Percentiles rank a stretch among this genome's conserved stretches.
Conservation (phyloP, 2,888 invertebrate genomes). For the Mantis religiosa region DNA sequence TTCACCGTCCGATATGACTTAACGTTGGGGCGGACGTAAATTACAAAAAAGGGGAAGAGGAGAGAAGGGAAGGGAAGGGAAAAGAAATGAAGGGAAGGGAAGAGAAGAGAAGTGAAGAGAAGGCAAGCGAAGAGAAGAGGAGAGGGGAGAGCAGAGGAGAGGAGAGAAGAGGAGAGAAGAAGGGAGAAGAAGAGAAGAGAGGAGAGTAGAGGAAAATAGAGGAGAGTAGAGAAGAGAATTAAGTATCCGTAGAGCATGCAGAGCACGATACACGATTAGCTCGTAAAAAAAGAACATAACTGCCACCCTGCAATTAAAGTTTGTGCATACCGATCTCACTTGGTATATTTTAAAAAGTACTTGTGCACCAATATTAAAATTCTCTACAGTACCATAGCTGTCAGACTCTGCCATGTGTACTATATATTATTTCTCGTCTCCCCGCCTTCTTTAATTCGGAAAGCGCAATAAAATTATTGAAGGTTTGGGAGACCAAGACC, state of each 20-base stretch:
- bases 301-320: neutral
- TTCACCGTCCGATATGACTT: no score
- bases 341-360: neutral
- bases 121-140: neutral
- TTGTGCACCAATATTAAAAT: neutral
- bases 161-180: neutral
- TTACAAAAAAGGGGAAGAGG: no score
- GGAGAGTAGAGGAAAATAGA: no score
- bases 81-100: neutral
- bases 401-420: neutral
- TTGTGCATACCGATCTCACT: neutral
- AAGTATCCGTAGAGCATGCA: neutral
- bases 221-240: neutral
- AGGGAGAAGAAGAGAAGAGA: neutral
- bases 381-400: neutral
- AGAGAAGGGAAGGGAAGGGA: neutral
- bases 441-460: neutral
- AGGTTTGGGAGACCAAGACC: neutral
- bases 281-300: neutral
- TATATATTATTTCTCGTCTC: neutral
- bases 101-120: neutral
- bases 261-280: neutral
- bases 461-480: neutral
- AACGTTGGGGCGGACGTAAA: no score
- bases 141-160: neutral